Percentiles rank a stretch among this genome's conserved stretches.
phyloP scores from a whole-genome alignment of 1,140 invertebrate genomes.

The Leptinotarsa lineolata region DNA sequence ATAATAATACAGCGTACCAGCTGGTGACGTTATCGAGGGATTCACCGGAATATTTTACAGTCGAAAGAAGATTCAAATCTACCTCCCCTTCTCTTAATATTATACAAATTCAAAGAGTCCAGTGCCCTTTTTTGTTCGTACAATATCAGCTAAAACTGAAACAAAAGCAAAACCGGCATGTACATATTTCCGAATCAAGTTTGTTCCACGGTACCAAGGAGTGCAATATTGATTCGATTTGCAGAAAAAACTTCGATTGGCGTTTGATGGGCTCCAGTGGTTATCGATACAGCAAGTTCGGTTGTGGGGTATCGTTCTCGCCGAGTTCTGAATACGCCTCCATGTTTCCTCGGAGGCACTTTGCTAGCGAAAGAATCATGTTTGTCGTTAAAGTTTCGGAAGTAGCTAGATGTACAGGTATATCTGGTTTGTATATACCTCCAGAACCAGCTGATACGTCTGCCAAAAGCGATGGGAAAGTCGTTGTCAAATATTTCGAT shows the following conservation, averaged over 20 bases:
- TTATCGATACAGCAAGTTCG: constrained; percentile 12
- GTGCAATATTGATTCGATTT: constrained; percentile 7
- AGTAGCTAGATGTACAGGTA: constrained; percentile 1
- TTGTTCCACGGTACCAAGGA: constrained; percentile 14
- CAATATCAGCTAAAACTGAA: constrained; percentile 2
- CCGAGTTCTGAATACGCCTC: constrained; percentile 6
- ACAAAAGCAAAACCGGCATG: neutral
- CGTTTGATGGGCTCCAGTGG: neutral
- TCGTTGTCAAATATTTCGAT: constrained; percentile 16
- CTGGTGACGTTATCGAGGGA: neutral
- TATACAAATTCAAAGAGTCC: constrained; percentile 1
- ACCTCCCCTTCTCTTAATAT: neutral
- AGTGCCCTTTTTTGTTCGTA: constrained; percentile 1
- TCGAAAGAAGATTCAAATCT: neutral
- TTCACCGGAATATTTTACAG: neutral
- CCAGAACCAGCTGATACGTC: constrained; percentile 4
- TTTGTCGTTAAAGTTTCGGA: constrained; percentile 7
- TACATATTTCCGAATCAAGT: neutral
- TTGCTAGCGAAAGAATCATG: neutral
- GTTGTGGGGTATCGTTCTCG: constrained; percentile 9
- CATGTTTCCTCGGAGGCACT: neutral
- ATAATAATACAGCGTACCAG: constrained; percentile 4
- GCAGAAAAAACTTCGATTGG: constrained; percentile 17
- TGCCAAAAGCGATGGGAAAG: neutral
- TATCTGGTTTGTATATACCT: constrained; percentile 5